Evolutionary conservation across 2,113 vertebrate species (phyloP), one percentile per base, ranked within the genome.

Genomic region (Chaetura pelagica): DNA sequence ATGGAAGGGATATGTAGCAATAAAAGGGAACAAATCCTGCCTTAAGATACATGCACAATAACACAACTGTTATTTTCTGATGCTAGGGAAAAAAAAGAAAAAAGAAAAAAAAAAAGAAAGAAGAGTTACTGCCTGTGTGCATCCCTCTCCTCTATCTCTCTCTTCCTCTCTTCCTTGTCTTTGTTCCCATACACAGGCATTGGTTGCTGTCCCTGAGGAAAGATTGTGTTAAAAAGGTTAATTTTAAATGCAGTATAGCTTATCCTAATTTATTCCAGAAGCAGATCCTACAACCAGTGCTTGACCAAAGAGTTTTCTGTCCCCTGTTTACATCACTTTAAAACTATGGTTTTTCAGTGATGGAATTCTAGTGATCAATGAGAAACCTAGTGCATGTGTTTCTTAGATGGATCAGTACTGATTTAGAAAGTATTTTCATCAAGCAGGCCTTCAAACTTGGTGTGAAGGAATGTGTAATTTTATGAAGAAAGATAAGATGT

Each of bases 1-100:
- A 94, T 69, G 29, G 52, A 89, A 7, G 17, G 38, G 23, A 83
- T 0, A 0, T 59, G 34, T 22, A 15, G 55, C 76, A 90, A 85
- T 73, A 72, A 85, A 96, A 93, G 91, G 18, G 32, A 95, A 85
- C 44, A 94, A 94, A 89, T 79, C 23, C 66, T 85, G 66, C 46
- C 73, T 90, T 75, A 81, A 94, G 34, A 75, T 59, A 71, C 26
- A 29, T 15, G 27, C 30, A 30, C 51, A 11, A 52, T 59, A 23
- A 38, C n/a, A 92, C 30, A 87, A 51, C 3, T 64, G 16, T 40
- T 91, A 69, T 93, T 79, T 71, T 42, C 52, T 57, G 38, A 63
- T 71, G 12, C 23, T 57, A 64, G 9, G 6, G 2, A 12, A 27
- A 55, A 48, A n/a, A 40, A 23, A 44, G 10, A 38, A 38, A 38